A percentile compares a stretch with the other conserved stretches of the same genome.
phyloP scores from a whole-genome alignment of 2,113 vertebrate genomes.

The Grammomys surdaster region DNA sequence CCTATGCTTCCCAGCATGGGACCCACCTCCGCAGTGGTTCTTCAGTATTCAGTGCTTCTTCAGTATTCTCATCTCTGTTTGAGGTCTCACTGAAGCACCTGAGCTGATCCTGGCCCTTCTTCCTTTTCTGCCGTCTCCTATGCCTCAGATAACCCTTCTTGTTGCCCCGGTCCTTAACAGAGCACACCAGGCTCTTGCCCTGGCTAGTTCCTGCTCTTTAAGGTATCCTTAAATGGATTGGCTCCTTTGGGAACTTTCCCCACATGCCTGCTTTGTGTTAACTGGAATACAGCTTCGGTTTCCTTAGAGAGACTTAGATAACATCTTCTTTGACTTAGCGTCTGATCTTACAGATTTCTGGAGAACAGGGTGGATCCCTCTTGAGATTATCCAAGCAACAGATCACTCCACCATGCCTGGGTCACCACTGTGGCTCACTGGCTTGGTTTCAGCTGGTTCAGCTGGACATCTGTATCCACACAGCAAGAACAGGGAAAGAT shows the following conservation, averaged over 20 bases:
- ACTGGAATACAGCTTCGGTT: background rate
- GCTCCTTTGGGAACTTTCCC: background rate
- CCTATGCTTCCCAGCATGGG: background rate
- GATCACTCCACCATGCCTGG: background rate
- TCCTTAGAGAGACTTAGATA: slow-evolving; percentile 28
- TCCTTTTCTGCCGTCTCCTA: background rate
- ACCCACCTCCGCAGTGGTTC: background rate
- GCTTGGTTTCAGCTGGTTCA: background rate
- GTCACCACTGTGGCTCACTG: background rate
- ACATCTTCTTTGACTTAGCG: background rate
- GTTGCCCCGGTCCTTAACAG: background rate
- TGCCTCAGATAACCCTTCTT: background rate
- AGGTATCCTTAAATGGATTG: background rate
- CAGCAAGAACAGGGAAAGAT: background rate
- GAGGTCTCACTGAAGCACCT: background rate
- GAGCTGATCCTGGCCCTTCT: background rate
- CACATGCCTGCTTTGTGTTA: background rate
- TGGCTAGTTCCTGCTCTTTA: background rate
- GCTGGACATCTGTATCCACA: background rate
- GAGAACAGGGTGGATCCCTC: background rate
- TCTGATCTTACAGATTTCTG: background rate
- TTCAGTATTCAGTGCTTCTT: background rate
- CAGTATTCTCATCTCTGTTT: background rate
- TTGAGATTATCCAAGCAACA: background rate
- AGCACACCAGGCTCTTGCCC: background rate